Evolutionary conservation across 2,888 invertebrate genomes (phyloP).

Genomic region (Sesamia inferens): DNA sequence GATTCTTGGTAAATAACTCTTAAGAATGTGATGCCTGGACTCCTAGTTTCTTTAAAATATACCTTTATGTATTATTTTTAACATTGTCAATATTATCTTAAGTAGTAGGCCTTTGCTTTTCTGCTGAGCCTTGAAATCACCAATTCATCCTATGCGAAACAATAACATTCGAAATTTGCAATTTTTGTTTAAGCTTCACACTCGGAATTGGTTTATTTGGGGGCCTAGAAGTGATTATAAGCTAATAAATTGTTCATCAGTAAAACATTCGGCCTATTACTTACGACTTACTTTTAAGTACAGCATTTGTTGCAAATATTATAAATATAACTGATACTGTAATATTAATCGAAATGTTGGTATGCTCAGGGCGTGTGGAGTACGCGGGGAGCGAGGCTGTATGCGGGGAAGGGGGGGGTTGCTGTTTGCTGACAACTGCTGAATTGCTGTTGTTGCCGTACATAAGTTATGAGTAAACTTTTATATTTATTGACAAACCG

Average conservation of each 20-base stretch:
- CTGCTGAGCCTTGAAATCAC: conserved; percentile 35
- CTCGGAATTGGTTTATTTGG: background rate
- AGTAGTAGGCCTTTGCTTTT: conserved; percentile 60
- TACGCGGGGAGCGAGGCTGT: conserved; percentile 86
- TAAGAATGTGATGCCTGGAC: conserved; percentile 70
- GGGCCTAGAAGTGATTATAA: conserved; percentile 36
- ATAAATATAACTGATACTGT: conserved; percentile 62
- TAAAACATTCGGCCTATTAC: conserved; percentile 59
- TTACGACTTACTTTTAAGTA: conserved; percentile 61
- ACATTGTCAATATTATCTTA: conserved; percentile 60
- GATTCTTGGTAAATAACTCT: conserved; percentile 79
- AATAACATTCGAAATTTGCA: background rate
- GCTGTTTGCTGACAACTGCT: conserved; percentile 89
- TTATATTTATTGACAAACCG: conserved; percentile 86
- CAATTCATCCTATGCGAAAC: conserved; percentile 13
- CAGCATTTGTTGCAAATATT: conserved; percentile 61
- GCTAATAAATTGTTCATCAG: conserved; percentile 23
- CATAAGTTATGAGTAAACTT: conserved; percentile 89
- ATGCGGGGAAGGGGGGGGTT: conserved; percentile 85
- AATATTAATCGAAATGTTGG: conserved; percentile 87
- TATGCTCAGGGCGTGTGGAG: conserved; percentile 89
- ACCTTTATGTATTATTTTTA: conserved; percentile 57
- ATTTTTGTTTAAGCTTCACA: conserved; percentile 5
- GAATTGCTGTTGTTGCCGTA: conserved; percentile 89
- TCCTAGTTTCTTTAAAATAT: conserved; percentile 53